Conservation (phyloP, 2,888 invertebrate species). For the Leptopterna dolabrata region DNA sequence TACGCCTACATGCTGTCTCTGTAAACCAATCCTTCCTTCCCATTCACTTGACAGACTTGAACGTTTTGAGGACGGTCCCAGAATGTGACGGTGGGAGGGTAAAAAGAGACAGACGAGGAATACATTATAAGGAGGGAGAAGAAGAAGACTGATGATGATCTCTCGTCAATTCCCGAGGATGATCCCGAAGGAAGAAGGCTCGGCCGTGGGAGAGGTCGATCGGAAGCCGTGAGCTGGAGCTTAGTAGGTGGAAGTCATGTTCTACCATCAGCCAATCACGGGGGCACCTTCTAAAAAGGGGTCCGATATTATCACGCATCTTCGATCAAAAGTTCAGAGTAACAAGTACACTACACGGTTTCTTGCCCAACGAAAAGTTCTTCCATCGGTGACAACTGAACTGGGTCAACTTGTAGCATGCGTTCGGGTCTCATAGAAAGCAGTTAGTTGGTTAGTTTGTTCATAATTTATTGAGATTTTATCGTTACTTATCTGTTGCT, state of each 20-base stretch:
- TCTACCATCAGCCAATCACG: constrained; percentile 37
- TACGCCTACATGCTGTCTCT: neutral
- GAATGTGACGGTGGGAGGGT: neutral
- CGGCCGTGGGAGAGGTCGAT: constrained; percentile 48
- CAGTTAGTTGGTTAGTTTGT: neutral
- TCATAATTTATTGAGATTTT: too few species aligned
- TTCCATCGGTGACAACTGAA: neutral
- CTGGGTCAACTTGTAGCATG: neutral
- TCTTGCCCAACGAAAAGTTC: neutral
- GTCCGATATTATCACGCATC: constrained; percentile 39
- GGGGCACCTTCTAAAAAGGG: neutral
- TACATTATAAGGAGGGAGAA: constrained; percentile 24
- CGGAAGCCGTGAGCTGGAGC: constrained; percentile 45
- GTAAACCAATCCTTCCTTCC: neutral
- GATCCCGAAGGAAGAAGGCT: constrained; percentile 20
- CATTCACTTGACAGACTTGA: constrained; percentile 21
- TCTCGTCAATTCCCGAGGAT: constrained; percentile 28
- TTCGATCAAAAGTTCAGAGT: constrained; percentile 45
- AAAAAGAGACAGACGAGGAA: constrained; percentile 19
- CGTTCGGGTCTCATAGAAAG: neutral
- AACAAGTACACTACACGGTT: constrained; percentile 2
- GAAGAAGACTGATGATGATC: constrained; percentile 49
- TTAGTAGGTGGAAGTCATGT: constrained; percentile 50
- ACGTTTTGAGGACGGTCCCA: neutral
- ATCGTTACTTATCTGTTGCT: too few species aligned